Base-by-base conservation (phyloP, 1,140 invertebrate species). In the Drosophila dunni region DNA sequence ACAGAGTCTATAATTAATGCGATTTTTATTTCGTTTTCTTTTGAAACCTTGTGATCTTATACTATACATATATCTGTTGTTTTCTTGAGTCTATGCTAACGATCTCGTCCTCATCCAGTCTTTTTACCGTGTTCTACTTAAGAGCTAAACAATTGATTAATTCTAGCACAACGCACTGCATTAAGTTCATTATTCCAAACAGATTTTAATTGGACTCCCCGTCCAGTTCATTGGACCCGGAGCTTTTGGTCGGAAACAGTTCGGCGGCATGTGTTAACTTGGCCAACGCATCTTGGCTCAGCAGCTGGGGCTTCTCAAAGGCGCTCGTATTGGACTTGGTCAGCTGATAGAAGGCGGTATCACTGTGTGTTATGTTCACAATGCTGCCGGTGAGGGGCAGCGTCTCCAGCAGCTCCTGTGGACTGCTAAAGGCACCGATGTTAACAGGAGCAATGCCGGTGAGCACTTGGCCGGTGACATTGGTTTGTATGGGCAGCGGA, bases 401-500 rank as follows among this genome's bases (percentile, higher is more conserved):
- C 1, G 92, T 86, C 36, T 84, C 50, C n/a, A 92, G 61, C 61
- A 92, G 66, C 46, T 92, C 91, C 9, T 86, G 69, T 1, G 91
- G 79, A 57, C 89, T 92, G 57, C 88, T 89, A 7, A 92, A 90
- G 5, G 92, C 90, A 24, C 93, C 93, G 33, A 94, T 84, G 60
- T 94, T 93, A 0, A 93, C 79, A 0, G 93, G 92, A 2, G 93
- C 91, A 24, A 94, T 92, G 7, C 93, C 93, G 0, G 93, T 94
- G 0, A 94, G 81, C n/a, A 93, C 91, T 60, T 94, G 91, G 3
- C 94, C 93, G 11, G 91, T 93, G 8, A 94, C 82, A 54, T 94
- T 94, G 0, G 94, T 93, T 70, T 94, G 93, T 17, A 94, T 92
- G 34, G 94, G 94, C 38, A 94, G 48, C 9, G 94, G 93, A 9